Evolutionary conservation across 2,888 invertebrate species (phyloP).

Genomic region (Pecten maximus): DNA sequence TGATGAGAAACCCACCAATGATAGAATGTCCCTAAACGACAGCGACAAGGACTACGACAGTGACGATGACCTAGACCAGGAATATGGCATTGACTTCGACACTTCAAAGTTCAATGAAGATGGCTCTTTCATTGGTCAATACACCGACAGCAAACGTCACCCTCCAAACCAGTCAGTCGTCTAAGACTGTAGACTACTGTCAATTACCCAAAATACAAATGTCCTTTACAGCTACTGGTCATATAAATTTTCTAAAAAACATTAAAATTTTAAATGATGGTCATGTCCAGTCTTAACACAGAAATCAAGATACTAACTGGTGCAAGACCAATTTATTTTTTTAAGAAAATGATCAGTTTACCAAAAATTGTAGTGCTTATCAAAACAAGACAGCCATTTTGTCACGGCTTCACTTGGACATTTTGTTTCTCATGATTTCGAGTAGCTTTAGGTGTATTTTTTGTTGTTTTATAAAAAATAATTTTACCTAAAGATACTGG

Average conservation of each 20-base stretch:
- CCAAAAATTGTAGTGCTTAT: no score
- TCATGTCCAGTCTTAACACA: background rate
- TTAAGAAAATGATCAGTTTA: background rate
- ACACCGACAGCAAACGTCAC: constrained; percentile 58
- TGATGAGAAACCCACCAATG: constrained; percentile 55
- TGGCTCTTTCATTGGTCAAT: constrained; percentile 67
- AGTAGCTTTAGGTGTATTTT: no score
- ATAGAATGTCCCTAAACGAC: constrained; percentile 62
- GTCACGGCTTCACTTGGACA: no score
- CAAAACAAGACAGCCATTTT: no score
- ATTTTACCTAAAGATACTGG: no score
- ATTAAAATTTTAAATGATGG: no score
- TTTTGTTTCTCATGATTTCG: no score
- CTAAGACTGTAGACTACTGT: background rate
- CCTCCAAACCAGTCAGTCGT: constrained; percentile 37
- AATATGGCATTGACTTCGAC: constrained; percentile 65
- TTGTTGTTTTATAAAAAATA: no score
- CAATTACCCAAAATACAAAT: no score
- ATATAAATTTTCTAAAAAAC: no score
- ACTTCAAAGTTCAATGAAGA: constrained; percentile 67
- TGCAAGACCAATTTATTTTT: background rate
- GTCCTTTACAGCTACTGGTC: no score
- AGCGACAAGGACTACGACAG: constrained; percentile 60
- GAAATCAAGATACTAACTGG: background rate
- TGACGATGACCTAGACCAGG: constrained; percentile 63